Base-by-base conservation (phyloP, 2,113 vertebrate species). In the Laterallus jamaicensis region DNA sequence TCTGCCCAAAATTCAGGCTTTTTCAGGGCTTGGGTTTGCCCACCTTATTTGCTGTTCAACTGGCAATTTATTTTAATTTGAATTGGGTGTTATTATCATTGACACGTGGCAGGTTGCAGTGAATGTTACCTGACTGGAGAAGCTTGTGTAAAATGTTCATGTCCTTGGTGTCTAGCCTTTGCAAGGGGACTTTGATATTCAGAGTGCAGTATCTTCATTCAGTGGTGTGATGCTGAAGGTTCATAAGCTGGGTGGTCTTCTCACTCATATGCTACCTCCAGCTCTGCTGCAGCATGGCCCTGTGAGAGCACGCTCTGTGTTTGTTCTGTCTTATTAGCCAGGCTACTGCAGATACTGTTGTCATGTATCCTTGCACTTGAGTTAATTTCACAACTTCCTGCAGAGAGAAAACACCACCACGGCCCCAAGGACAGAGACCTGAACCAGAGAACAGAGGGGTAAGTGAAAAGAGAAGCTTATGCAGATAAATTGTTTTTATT, bases 381-480 rank as follows among this genome's bases (percentile, higher is more conserved):
- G 63, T 64, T 91, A 74, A 92, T 68, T 92, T 88, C 88, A 86
- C 50, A 81, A 82, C 83, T 94, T 92, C 42, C 86, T 97, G 93
- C 93, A 99, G 99, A 98, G 99, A 99, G 97, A 99, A 99, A 97
- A 99, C 99, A 11, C 99, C 99, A 5, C 99, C 99, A 44, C 98
- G 99, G 97, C 99, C 99, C 88, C 99, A 99, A 94, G 99, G 99
- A 35, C 99, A 99, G 95, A 99, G 99, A 79, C 99, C 99, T 29
- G 99, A 99, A 88, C 99, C 99, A 5, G 99, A 99, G 96, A 99
- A 99, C 88, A 99, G 99, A 94, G 99, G 99, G 88, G 99, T 99
- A 85, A 99, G 99, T 98, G 94, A 74, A 32, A n/a, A 76, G 70
- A 50, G 10, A 35, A 49, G 39, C 80, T 49, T 0, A 0, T 85